Evolutionary conservation across 2,797 vertebrate species (phyloP).

Genomic region (Vultur gryphus): DNA sequence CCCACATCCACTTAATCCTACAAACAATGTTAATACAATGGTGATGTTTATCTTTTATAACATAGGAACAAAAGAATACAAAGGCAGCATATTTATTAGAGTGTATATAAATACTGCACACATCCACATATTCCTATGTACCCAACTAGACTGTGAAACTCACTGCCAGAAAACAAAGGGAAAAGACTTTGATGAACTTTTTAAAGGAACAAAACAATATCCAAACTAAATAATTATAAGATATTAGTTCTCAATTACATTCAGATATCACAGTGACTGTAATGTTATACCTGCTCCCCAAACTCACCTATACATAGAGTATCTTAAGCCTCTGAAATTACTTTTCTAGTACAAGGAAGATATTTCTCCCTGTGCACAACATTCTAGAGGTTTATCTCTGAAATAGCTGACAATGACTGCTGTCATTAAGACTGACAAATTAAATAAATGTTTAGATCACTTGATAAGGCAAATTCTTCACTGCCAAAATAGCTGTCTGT

Average conservation of each 20-base stretch:
- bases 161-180: neutral
- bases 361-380: neutral
- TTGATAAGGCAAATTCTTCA: neutral
- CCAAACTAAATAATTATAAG: neutral
- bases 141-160: neutral
- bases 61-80: neutral
- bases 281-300: neutral
- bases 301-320: neutral
- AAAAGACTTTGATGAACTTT: neutral
- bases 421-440: neutral
- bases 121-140: neutral
- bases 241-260: neutral
- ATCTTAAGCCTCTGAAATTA: neutral
- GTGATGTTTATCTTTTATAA: neutral
- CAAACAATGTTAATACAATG: neutral
- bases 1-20: neutral
- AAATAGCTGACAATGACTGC: neutral
- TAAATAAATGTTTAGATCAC: neutral
- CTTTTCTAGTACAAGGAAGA: neutral
- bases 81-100: neutral
- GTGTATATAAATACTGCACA: neutral
- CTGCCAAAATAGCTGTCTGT: neutral
- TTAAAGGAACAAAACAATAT: neutral
- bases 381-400: neutral
- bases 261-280: neutral